A percentile compares a stretch with the other conserved stretches of the same genome.
Conservation (phyloP, 2,113 vertebrate species). For the Xiphias gladius region DNA sequence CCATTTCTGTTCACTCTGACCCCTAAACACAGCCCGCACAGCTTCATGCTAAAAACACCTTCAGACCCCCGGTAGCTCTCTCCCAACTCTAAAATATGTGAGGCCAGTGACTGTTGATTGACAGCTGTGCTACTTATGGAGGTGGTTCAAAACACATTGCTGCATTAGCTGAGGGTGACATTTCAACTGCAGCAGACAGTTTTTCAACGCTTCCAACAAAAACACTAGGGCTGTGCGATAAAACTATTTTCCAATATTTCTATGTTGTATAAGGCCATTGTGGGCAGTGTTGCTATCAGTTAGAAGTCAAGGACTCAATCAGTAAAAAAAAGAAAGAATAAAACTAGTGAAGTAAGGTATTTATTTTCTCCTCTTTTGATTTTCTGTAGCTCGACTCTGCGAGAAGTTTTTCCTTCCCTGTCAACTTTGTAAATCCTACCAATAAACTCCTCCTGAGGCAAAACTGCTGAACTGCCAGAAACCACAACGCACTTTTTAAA, state of each 20-base stretch:
- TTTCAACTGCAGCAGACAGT: neutral
- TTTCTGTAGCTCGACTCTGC: constrained; percentile 2
- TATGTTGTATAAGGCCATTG: neutral
- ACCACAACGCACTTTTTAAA: constrained; percentile 1
- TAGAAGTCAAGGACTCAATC: neutral
- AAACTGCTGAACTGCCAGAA: neutral
- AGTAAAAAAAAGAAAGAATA: neutral
- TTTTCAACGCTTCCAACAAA: too few relatives aligned
- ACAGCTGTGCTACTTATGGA: neutral
- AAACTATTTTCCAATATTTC: neutral
- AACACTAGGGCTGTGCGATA: neutral
- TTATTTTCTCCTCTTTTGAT: neutral
- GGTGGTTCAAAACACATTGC: neutral
- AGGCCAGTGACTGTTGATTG: neutral
- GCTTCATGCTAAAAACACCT: neutral
- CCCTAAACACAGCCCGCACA: neutral
- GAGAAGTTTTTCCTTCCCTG: neutral
- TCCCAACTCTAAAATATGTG: neutral
- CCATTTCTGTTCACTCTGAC: neutral
- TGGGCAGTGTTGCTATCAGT: neutral
- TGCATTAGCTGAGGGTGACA: neutral
- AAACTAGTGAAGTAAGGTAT: neutral
- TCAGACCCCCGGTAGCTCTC: too few relatives aligned
- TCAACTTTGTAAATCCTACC: neutral
- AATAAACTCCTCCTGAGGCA: neutral